phyloP scores from a whole-genome alignment of 2,113 vertebrate species.

The Tonatia bakeri region DNA sequence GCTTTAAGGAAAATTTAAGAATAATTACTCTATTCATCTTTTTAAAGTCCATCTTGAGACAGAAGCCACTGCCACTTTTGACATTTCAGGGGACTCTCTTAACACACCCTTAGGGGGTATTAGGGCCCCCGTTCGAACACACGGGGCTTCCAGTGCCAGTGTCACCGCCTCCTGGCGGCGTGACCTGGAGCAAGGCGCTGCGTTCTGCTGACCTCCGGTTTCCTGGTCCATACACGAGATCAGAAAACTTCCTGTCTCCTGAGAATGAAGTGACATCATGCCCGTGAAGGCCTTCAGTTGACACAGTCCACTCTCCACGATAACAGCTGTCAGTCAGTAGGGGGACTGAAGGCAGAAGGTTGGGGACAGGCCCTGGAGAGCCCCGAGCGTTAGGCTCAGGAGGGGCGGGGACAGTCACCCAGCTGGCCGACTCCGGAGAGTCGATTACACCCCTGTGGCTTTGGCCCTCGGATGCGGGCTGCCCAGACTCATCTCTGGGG shows the following conservation, averaged over 20 bases:
- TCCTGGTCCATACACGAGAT: not conserved
- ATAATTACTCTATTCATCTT: not conserved
- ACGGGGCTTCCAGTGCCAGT: not conserved
- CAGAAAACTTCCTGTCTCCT: not conserved
- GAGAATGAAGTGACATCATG: not conserved
- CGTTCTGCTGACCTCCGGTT: not conserved
- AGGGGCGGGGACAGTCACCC: not conserved
- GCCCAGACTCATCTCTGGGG: not conserved
- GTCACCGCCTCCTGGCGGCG: not conserved
- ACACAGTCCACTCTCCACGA: too few species aligned
- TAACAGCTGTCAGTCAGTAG: not conserved
- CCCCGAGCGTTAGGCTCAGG: not conserved
- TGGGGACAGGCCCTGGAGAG: not conserved
- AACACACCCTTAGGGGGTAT: fast-evolving
- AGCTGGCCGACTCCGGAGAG: not conserved
- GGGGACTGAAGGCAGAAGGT: not conserved
- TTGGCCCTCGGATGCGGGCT: fast-evolving
- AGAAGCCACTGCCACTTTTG: not conserved
- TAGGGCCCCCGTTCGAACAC: not conserved
- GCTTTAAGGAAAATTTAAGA: not conserved
- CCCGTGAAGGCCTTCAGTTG: not conserved
- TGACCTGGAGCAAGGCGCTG: not conserved
- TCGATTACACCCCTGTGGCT: not conserved
- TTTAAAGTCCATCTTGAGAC: not conserved
- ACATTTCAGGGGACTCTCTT: not conserved